phyloP scores from a whole-genome alignment of 2,888 invertebrate species.

The Sisyra terminalis region DNA sequence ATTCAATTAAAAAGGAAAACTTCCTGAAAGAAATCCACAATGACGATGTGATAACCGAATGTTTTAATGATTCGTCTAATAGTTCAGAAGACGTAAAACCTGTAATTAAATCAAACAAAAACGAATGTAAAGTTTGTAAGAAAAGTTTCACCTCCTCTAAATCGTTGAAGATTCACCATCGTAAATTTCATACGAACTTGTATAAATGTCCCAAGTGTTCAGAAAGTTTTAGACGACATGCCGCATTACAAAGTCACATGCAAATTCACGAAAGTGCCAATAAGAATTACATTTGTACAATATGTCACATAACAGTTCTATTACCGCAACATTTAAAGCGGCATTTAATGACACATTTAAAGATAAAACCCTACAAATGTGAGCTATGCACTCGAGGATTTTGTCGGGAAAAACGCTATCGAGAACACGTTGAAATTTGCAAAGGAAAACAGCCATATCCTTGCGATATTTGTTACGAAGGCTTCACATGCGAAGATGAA shows the following conservation, averaged over 20 bases:
- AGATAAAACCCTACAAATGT: constrained; percentile 25
- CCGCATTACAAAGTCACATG: constrained; percentile 25
- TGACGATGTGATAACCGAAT: neutral
- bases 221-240: constrained; percentile 23
- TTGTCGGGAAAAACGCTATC: constrained; percentile 22
- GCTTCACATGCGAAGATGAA: constrained; percentile 26
- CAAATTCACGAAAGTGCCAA: constrained; percentile 19
- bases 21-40: neutral
- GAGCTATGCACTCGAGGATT: constrained; percentile 27
- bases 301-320: constrained; percentile 29
- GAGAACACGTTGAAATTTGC: constrained; percentile 22
- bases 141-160: constrained; percentile 2
- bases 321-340: constrained; percentile 29
- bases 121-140: constrained; percentile 6
- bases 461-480: constrained; percentile 29
- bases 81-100: neutral
- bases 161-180: neutral
- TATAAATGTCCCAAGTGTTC: constrained; percentile 24
- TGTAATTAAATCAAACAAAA: neutral
- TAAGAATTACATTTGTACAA: constrained; percentile 24
- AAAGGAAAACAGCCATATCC: constrained; percentile 23
- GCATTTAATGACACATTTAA: constrained; percentile 29
- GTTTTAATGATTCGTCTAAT: too few relatives aligned
- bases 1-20: constrained; percentile 5
- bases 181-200: too few relatives aligned